phyloP scores from a whole-genome alignment of 2,113 vertebrate species.

The Vulpes ferrilata region DNA sequence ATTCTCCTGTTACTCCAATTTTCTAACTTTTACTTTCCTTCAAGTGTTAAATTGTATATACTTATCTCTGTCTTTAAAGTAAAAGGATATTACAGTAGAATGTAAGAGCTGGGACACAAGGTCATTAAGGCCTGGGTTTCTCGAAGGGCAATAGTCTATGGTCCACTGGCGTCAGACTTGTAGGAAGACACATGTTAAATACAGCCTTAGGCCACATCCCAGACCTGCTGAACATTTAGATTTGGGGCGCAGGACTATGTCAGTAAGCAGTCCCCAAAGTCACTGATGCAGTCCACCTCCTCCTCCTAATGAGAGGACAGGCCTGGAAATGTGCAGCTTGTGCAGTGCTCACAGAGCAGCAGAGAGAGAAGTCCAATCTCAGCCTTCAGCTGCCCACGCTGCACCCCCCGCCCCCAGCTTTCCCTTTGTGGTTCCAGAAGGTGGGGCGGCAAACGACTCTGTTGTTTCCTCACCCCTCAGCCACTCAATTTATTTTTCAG shows the following conservation, averaged over 20 bases:
- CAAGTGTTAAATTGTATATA: background rate
- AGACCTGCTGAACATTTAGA: background rate
- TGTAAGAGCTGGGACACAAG: background rate
- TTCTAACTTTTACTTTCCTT: background rate
- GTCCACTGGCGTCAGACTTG: background rate
- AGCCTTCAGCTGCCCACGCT: too few species aligned
- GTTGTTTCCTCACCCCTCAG: background rate
- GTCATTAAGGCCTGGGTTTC: background rate
- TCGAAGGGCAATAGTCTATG: background rate
- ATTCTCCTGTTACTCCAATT: background rate
- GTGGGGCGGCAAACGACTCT: rapidly evolving
- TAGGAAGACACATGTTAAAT: background rate
- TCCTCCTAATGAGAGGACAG: background rate
- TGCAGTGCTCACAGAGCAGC: background rate
- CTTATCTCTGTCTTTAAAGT: background rate
- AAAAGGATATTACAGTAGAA: background rate
- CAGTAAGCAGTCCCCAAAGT: background rate
- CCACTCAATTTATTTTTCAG: background rate
- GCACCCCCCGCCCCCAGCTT: too few species aligned
- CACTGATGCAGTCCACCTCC: background rate
- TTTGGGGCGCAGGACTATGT: background rate
- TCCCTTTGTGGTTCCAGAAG: too few species aligned
- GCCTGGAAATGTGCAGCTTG: background rate
- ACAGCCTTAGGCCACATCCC: background rate
- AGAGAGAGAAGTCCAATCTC: background rate